Evolutionary conservation across 2,888 invertebrate species (phyloP).

Genomic region (Acronicta aceris): DNA sequence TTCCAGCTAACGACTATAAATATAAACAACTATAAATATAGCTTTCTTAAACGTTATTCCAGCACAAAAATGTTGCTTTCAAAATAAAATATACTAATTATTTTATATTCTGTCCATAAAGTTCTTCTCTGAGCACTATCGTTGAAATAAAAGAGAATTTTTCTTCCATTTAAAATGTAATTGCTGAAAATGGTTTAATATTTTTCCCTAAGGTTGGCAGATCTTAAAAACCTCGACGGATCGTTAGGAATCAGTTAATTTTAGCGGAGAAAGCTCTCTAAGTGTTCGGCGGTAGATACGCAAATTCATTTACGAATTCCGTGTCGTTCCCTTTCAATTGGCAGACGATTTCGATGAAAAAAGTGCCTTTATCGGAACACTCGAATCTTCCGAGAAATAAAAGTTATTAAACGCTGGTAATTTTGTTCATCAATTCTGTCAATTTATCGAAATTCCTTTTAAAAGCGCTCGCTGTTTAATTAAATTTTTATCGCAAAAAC

Average conservation of each 20-base stretch:
- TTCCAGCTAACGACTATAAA: too few relatives aligned
- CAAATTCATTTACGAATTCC: slow-evolving; percentile 64
- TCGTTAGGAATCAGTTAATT: slow-evolving; percentile 63
- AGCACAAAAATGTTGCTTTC: too few relatives aligned
- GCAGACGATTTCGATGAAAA: slow-evolving; percentile 56
- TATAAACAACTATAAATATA: too few relatives aligned
- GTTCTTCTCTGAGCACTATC: slow-evolving; percentile 12
- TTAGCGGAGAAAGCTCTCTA: slow-evolving; percentile 52
- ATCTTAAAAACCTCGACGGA: slow-evolving; percentile 41
- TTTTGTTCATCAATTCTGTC: slow-evolving; percentile 37
- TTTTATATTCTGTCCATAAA: slow-evolving; percentile 6
- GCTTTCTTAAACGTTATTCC: too few relatives aligned
- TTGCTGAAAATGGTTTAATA: slow-evolving; percentile 58
- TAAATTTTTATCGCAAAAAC: slow-evolving; percentile 35
- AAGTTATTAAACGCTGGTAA: slow-evolving; percentile 42
- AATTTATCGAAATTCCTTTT: slow-evolving; percentile 45
- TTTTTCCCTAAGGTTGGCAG: slow-evolving; percentile 56
- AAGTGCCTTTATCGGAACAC: slow-evolving; percentile 47
- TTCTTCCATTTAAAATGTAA: slow-evolving; percentile 53
- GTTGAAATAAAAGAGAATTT: slow-evolving; percentile 46
- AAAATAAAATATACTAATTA: too few relatives aligned
- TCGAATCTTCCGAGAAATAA: slow-evolving; percentile 40
- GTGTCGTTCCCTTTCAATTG: slow-evolving; percentile 59
- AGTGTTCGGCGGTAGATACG: slow-evolving; percentile 54
- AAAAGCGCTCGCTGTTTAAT: slow-evolving; percentile 37